Base-by-base conservation (phyloP, 2,113 vertebrate genomes). In the Heterotilapia buettikoferi region DNA sequence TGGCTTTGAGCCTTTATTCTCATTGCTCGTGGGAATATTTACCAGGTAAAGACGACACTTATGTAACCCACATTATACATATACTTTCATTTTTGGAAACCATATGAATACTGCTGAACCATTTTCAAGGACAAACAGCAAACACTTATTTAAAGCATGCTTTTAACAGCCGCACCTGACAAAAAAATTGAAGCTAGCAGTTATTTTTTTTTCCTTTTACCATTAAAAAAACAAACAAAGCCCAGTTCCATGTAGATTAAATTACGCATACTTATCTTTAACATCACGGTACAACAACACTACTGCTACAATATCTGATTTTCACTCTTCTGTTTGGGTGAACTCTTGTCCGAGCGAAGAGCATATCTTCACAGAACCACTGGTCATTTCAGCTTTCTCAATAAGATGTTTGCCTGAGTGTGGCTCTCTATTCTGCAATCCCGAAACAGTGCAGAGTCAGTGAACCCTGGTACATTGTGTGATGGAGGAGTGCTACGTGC, bases 1-100 rank as follows among this genome's bases (percentile, higher is more conserved):
- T 97, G 96, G 94, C 97, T 97, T 96, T 93, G 91, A 87, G 96
- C 94, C 96, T 96, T 96, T 97, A 91, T 95, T 96, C 96, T 93
- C 88, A 88, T 92, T 92, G 94, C 97, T 95, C 96, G 68, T 95
- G 97, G 97, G 96, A 97, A 97, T 96, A 95, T 96, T 97, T 96
- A 94, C 90, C 68, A 86, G 93, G 94, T 94, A 94, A 95, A 96
- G 93, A 95, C 84, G 95, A 95, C 95, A 96, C 95, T 95, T 95
- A 93, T 80, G 86, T 95, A 96, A 96, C 95, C 94, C 95, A 94
- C 92, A 94, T 95, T 95, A 93, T 94, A 93, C 88, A 84, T 93
- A 90, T 90, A 78, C 91, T 93, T 90, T 94, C 87, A 84, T 84
- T 89, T 91, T 95, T 90, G 92, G 90, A 93, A 90, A 90, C 45